A percentile compares a stretch with the other conserved stretches of the same genome.
phyloP scores from a whole-genome alignment of 1,140 invertebrate species.

The Trichoplusia ni region DNA sequence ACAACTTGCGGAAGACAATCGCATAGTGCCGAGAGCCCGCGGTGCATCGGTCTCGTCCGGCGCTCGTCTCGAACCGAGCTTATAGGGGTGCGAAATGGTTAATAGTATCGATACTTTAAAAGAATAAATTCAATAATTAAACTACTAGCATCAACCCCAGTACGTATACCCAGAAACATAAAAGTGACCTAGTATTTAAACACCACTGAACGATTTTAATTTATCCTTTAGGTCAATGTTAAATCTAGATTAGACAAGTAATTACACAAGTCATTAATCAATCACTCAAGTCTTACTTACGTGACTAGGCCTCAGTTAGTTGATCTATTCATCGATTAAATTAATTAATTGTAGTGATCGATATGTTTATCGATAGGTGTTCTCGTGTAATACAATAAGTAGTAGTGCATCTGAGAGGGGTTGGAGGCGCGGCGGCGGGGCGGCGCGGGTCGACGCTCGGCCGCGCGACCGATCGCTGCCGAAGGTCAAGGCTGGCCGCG shows the following conservation, averaged over 20 bases:
- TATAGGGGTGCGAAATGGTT: not conserved
- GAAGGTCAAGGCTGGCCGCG: constrained; percentile 75
- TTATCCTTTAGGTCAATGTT: too few relatives aligned
- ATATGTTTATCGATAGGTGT: constrained; percentile 17
- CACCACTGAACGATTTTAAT: too few relatives aligned
- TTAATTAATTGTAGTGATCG: not conserved
- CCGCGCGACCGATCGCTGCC: constrained; percentile 68
- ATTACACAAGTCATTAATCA: too few relatives aligned
- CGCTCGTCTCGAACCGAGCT: not conserved
- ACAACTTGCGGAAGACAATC: constrained; percentile 42
- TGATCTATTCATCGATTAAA: too few relatives aligned
- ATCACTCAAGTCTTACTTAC: too few relatives aligned
- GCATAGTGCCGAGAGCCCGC: constrained; percentile 27
- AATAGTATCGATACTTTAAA: constrained; percentile 4
- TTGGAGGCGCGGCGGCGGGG: constrained; percentile 29
- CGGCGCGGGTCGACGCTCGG: constrained; percentile 67
- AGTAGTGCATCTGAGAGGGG: constrained; percentile 33
- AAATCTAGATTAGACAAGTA: too few relatives aligned
- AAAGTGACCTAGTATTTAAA: too few relatives aligned
- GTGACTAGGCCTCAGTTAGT: too few relatives aligned
- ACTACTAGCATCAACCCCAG: too few relatives aligned
- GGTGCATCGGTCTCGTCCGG: constrained; percentile 37
- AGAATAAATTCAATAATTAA: too few relatives aligned
- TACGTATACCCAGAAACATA: too few relatives aligned
- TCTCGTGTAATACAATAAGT: constrained; percentile 25